A percentile compares a stretch with the other conserved stretches of the same genome.
These are phyloP conservation scores for Phasia obesa DNA, from an alignment of 2,888 invertebrate species.

Conservation along the genomic window DNA sequence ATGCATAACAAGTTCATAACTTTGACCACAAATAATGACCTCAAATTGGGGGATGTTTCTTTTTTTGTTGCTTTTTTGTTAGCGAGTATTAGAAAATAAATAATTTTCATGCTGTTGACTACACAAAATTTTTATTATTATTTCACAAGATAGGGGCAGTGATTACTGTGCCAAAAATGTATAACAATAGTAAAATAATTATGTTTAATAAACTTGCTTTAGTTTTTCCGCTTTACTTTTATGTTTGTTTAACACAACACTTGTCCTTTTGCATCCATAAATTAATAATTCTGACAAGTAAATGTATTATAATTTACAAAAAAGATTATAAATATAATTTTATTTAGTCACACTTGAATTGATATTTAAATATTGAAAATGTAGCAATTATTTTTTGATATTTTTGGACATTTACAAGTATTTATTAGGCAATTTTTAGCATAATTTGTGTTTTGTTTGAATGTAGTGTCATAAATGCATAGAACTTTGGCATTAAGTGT, in stretches of 20 bases:
- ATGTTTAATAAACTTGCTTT: conserved; percentile 68
- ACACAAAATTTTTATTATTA: conserved; percentile 11
- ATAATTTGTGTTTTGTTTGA: not conserved
- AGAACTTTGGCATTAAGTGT: too few relatives aligned
- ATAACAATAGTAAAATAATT: conserved; percentile 65
- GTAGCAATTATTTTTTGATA: not conserved
- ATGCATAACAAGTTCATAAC: conserved; percentile 51
- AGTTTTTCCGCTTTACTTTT: conserved; percentile 45
- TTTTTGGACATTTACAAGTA: conserved; percentile 50
- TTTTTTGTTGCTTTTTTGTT: not conserved
- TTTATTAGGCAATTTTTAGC: conserved; percentile 31
- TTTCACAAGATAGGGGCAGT: conserved; percentile 50
- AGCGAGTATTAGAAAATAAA: conserved; percentile 41
- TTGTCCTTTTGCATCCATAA: conserved; percentile 46
- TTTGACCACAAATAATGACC: conserved; percentile 63
- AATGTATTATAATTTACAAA: not conserved
- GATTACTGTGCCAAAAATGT: conserved; percentile 40
- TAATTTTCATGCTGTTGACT: conserved; percentile 52
- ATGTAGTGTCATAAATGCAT: too few relatives aligned
- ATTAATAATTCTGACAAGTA: conserved; percentile 44
- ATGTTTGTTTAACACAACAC: conserved; percentile 29
- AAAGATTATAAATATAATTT: conserved; percentile 37
- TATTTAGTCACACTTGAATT: conserved; percentile 47
- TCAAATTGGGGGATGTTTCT: conserved; percentile 50
- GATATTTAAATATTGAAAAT: conserved; percentile 26